Evolutionary conservation across 2,113 vertebrate genomes (phyloP).

Genomic region (Nesogale talazaci): DNA sequence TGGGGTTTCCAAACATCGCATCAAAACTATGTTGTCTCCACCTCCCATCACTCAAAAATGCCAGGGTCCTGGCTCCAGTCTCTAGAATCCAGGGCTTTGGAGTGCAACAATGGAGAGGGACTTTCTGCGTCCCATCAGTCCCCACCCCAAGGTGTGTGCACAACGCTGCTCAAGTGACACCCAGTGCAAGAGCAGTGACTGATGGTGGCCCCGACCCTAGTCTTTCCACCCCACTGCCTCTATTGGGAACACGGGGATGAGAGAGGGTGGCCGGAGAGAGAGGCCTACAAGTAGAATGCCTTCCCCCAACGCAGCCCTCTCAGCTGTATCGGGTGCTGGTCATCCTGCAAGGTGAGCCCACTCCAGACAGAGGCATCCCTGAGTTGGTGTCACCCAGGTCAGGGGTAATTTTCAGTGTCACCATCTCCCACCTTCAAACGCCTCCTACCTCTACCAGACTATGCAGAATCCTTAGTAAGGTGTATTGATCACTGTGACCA

Average conservation of each 20-base stretch:
- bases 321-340: not conserved
- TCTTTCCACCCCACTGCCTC: not conserved
- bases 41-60: not conserved
- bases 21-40: not conserved
- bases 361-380: not conserved
- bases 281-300: not conserved
- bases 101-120: too few relatives aligned
- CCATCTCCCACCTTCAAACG: too few relatives aligned
- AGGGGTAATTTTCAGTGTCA: too few relatives aligned
- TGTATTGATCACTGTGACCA: not conserved
- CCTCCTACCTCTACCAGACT: not conserved
- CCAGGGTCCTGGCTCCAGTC: not conserved
- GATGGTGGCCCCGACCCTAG: not conserved
- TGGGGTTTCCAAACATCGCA: not conserved
- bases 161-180: not conserved
- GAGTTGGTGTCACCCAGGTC: too few relatives aligned
- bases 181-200: not conserved
- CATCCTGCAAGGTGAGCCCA: not conserved
- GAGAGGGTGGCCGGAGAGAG: not conserved
- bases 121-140: not conserved
- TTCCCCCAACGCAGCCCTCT: not conserved
- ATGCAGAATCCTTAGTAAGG: not conserved
- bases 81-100: not conserved
- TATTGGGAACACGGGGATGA: rapidly evolving
- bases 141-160: rapidly evolving